These are phyloP conservation scores for Acanthosepion esculentum DNA, from an alignment of 2,888 invertebrate species.

Conservation along the genomic window DNA sequence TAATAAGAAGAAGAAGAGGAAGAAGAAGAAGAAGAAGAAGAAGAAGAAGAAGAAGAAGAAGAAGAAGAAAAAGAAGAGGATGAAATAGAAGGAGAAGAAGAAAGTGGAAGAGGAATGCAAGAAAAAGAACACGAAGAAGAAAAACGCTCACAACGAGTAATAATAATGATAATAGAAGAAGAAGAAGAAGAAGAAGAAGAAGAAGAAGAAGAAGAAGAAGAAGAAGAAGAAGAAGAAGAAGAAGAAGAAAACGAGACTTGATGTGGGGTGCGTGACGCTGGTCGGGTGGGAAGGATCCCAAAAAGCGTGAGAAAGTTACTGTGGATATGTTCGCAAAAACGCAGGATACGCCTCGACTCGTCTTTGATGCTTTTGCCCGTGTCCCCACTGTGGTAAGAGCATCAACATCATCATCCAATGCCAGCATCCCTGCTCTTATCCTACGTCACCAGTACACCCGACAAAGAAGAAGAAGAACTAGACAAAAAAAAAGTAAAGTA, in stretches of 20 bases:
- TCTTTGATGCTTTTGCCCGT: constrained; percentile 33
- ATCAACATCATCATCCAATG: not conserved
- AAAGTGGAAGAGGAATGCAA: too few relatives aligned
- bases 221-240: not conserved
- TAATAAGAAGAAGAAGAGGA: too few relatives aligned
- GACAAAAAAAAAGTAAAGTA: not conserved
- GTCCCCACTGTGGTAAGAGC: not conserved
- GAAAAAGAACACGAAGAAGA: not conserved
- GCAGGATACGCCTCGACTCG: not conserved
- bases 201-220: not conserved
- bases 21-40: not conserved
- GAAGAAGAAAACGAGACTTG: not conserved
- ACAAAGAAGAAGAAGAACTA: not conserved
- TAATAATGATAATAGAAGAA: too few relatives aligned
- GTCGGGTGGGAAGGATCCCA: not conserved
- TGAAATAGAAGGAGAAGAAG: not conserved
- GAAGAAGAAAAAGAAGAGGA: not conserved
- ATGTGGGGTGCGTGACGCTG: not conserved
- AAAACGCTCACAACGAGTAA: not conserved
- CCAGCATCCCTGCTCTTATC: not conserved
- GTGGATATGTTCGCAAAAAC: not conserved
- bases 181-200: not conserved
- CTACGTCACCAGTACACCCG: not conserved
- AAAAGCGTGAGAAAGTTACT: constrained; percentile 25
- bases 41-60: not conserved